phyloP scores from a whole-genome alignment of 2,888 invertebrate species.

The Charanyca ferruginea region DNA sequence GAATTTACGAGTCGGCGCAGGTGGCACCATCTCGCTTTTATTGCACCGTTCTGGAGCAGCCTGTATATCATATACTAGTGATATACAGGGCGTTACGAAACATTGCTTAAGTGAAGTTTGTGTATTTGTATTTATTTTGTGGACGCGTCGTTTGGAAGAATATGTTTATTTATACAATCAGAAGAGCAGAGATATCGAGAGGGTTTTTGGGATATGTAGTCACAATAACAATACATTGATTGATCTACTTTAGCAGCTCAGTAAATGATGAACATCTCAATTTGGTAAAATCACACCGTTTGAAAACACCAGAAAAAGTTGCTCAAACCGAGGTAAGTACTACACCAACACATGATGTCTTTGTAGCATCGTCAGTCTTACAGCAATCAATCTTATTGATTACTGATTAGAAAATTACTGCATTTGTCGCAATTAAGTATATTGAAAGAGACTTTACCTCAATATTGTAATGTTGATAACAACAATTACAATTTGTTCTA shows the following conservation, averaged over 20 bases:
- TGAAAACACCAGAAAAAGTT: too few relatives aligned
- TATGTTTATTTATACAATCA: not conserved
- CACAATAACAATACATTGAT: too few relatives aligned
- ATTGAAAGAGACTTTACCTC: conserved; percentile 20
- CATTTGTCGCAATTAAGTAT: conserved; percentile 25
- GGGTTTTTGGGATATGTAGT: not conserved
- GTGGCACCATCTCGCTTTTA: conserved; percentile 67
- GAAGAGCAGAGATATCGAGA: not conserved
- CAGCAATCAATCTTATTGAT: conserved; percentile 10
- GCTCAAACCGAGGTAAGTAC: not conserved
- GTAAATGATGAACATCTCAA: too few relatives aligned
- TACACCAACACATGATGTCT: not conserved
- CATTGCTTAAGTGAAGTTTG: conserved; percentile 22
- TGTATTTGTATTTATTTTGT: conserved; percentile 35
- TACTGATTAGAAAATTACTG: conserved; percentile 31
- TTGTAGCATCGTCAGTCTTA: not conserved
- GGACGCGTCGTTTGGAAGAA: not conserved
- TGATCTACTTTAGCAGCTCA: too few relatives aligned
- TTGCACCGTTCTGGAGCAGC: conserved; percentile 58
- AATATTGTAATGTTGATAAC: conserved; percentile 23
- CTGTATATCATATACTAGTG: conserved; percentile 58
- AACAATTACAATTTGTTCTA: conserved; percentile 29
- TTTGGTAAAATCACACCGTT: too few relatives aligned
- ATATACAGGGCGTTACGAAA: conserved; percentile 34
- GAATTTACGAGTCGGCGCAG: conserved; percentile 70